Evolutionary conservation across 2,113 vertebrate species (phyloP).

Genomic region (Scortum barcoo): DNA sequence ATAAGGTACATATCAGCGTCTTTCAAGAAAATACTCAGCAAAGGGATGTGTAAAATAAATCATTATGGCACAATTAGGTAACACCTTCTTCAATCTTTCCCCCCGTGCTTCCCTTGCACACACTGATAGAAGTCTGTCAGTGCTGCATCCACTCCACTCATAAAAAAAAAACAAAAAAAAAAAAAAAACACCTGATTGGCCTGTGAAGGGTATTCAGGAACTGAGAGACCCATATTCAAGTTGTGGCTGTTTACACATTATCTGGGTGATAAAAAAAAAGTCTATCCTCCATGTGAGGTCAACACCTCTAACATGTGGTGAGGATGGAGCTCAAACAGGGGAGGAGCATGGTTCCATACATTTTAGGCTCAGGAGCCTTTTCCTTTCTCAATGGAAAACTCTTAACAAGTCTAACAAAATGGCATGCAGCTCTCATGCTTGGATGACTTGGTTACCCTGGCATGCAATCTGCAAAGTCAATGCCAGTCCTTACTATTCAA

Average conservation of each 20-base stretch:
- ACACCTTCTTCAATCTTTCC: not conserved
- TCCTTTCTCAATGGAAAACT: constrained; percentile 32
- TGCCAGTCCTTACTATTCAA: constrained; percentile 62
- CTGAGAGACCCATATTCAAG: not conserved
- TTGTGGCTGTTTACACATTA: not conserved
- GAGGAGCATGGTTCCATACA: constrained; percentile 60
- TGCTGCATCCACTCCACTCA: not conserved
- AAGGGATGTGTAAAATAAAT: not conserved
- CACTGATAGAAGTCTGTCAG: not conserved
- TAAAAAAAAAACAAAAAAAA: too few relatives aligned
- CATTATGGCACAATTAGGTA: not conserved
- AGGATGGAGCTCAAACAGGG: constrained; percentile 1
- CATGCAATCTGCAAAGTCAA: constrained; percentile 76
- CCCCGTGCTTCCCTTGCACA: not conserved
- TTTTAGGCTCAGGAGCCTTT: constrained; percentile 5
- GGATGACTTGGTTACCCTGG: constrained; percentile 54
- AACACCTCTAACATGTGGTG: not conserved
- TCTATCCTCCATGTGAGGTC: not conserved
- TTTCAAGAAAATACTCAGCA: not conserved
- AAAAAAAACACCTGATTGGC: not conserved
- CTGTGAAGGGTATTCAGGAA: not conserved
- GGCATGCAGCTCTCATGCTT: constrained; percentile 82
- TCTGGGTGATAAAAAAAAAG: not conserved
- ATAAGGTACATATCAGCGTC: not conserved
- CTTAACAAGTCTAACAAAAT: constrained; percentile 31